These are phyloP conservation scores for Antheraea yamamai DNA, from an alignment of 2,888 invertebrate genomes.

Conservation along the genomic window DNA sequence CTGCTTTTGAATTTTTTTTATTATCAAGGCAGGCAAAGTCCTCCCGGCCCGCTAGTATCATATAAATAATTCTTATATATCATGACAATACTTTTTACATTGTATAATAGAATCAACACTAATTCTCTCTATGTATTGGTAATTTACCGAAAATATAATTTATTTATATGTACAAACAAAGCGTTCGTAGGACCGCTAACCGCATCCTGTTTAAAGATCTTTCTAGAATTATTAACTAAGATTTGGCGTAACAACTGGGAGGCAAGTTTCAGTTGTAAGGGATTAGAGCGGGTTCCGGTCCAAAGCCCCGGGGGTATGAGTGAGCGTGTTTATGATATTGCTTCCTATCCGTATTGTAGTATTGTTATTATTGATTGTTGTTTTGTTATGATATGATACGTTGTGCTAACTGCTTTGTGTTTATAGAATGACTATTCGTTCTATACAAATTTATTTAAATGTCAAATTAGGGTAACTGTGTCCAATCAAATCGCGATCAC, in stretches of 20 bases:
- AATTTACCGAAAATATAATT: conserved; percentile 6
- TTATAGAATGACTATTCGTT: neutral
- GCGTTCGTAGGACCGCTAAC: conserved; percentile 32
- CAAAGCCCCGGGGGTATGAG: conserved; percentile 44
- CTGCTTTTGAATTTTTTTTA: no score
- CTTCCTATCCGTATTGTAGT: neutral
- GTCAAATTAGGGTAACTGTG: no score
- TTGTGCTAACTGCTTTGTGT: neutral
- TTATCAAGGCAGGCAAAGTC: no score
- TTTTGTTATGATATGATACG: neutral
- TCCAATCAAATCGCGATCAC: no score
- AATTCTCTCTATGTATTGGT: neutral
- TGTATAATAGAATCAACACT: neutral
- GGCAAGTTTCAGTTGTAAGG: conserved; percentile 66
- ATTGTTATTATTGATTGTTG: conserved; percentile 1
- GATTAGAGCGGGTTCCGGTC: conserved; percentile 70
- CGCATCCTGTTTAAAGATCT: conserved; percentile 79
- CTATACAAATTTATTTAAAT: neutral
- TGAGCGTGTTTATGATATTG: conserved; percentile 4
- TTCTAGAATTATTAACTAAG: conserved; percentile 82
- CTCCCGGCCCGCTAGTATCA: no score
- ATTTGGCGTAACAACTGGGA: conserved; percentile 69
- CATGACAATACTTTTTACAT: neutral
- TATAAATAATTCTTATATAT: no score
- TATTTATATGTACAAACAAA: conserved; percentile 21